Percentiles rank a stretch among this genome's conserved stretches.
Evolutionary conservation across 2,797 vertebrate species (phyloP).

Genomic region (Cossypha heuglini): DNA sequence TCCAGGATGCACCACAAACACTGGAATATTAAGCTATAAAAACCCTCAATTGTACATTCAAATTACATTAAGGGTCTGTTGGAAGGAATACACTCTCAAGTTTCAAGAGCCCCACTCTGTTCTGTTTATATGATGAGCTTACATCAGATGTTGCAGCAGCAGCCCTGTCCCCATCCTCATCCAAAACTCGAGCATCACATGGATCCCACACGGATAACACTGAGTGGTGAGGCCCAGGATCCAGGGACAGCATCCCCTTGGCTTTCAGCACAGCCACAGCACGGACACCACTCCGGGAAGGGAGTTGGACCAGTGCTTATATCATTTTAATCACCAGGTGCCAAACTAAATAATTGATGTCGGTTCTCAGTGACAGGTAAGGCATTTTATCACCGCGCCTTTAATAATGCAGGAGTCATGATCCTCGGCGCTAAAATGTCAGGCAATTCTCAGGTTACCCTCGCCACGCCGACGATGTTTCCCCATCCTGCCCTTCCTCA

Average conservation of each 20-base stretch:
- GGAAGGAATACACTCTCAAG: conserved; percentile 31
- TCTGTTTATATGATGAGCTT: conserved; percentile 10
- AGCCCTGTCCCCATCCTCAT: background rate
- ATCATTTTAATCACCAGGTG: conserved; percentile 60
- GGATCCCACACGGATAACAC: background rate
- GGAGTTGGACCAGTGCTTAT: background rate
- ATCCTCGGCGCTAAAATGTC: conserved; percentile 42
- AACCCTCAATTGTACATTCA: conserved; percentile 66
- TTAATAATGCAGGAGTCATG: conserved; percentile 68
- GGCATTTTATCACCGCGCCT: conserved; percentile 37
- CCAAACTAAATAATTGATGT: conserved; percentile 64
- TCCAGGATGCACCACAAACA: conserved; percentile 76
- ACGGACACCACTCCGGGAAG: fast-evolving
- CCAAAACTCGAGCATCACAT: fast-evolving
- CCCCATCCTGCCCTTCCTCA: background rate
- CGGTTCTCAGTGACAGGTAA: conserved; percentile 56
- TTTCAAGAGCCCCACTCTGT: conserved; percentile 29
- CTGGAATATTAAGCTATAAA: conserved; percentile 67
- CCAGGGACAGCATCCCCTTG: fast-evolving
- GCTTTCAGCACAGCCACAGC: fast-evolving
- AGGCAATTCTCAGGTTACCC: conserved; percentile 43
- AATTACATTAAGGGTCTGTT: conserved; percentile 67
- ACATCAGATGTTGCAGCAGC: background rate
- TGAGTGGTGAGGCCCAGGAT: background rate
- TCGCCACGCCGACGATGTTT: fast-evolving